Evolutionary conservation across 1,140 invertebrate genomes (phyloP), one percentile per base, ranked within the genome.

Genomic region (Neuroterus valhalla): DNA sequence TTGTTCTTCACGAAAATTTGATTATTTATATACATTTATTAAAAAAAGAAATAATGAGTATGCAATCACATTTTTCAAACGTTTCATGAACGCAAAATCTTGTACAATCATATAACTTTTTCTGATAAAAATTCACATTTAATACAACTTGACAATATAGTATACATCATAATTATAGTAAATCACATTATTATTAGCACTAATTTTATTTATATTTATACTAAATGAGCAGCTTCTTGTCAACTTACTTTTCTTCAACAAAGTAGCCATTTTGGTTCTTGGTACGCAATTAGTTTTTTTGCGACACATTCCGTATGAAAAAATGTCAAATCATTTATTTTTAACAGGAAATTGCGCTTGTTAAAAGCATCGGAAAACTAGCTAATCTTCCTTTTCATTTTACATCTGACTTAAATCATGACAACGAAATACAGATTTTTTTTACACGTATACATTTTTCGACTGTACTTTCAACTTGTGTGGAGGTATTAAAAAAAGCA

Each of bases 141-240:
- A 48, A 31, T 48, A 70, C 68, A 48, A 46, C 45, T 70, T 46
- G n/a, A 70, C 26, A 46, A 70, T 70, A 70, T 46, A 70, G 67
- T 68, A 68, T 44, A 68, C 72, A 81, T 67, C 69, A 81, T 66
- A 62, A 31, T 23, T 62, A 38, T 62, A 62, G 15, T 62, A 62
- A 62, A 62, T 62, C 55, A 62, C 55, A 62, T 62, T 62, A 62
- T 62, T 4, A 15, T n/a, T 62, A 62, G 55, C 55, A 62, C 55
- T 62, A 62, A 15, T 62, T 55, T 52, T n/a, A 21, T 19, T 31
- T 31, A 62, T 62, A 62, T 62, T 62, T 62, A 62, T 62, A 26
- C 55, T 62, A 62, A 62, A 62, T 62, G 55, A 62, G 55, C 55
- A 62, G 31, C 55, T 62, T 62, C 31, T 62, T 62, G 31, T 23